A percentile compares a stretch with the other conserved stretches of the same genome.
Evolutionary conservation across 2,888 invertebrate species (phyloP).

Genomic region (Noctua janthe): DNA sequence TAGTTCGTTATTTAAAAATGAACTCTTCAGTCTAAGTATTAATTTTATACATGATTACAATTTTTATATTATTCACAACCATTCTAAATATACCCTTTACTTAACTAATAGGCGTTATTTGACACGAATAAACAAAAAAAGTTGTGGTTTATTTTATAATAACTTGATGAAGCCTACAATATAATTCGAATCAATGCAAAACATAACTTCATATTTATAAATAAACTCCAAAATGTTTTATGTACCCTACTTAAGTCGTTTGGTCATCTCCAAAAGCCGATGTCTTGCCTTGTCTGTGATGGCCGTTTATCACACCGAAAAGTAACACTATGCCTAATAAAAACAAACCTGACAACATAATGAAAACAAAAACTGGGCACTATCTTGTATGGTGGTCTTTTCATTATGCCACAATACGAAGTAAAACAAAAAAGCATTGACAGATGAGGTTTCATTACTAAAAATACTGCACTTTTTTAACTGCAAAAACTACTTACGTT

Average conservation of each 20-base stretch:
- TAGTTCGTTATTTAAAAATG: background rate
- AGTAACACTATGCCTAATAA: background rate
- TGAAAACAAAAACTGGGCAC: background rate
- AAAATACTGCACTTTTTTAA: background rate
- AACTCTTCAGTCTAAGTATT: background rate
- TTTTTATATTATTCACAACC: background rate
- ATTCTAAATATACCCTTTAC: background rate
- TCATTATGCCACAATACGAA: background rate
- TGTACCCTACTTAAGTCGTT: slow-evolving; percentile 1
- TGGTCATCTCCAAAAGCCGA: slow-evolving; percentile 10
- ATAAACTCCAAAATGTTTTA: slow-evolving; percentile 8
- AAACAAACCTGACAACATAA: background rate
- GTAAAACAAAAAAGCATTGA: background rate
- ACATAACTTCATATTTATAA: slow-evolving; percentile 16
- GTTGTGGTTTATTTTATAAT: background rate
- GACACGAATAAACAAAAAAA: background rate
- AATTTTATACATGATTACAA: background rate
- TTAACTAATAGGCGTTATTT: background rate
- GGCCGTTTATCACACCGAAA: slow-evolving; percentile 22
- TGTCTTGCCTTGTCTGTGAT: slow-evolving; percentile 12
- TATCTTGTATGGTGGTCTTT: background rate
- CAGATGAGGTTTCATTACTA: background rate
- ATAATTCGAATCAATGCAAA: background rate
- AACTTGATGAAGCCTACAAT: background rate
- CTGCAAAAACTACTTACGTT: background rate